Base-by-base conservation (phyloP, 2,888 invertebrate genomes). In the Acanthoscelides obtectus region DNA sequence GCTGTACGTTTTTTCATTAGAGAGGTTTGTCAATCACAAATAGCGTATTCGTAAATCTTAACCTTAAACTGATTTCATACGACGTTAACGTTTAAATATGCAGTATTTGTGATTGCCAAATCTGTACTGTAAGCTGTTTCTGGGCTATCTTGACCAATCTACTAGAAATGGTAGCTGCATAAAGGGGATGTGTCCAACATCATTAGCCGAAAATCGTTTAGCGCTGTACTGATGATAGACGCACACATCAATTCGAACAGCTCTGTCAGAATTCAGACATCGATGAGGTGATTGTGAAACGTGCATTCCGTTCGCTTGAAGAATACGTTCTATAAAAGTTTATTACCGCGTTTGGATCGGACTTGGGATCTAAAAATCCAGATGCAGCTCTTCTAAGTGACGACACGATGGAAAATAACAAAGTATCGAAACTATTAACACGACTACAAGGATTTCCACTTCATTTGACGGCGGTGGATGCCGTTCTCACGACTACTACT, bases 361-460 rank as follows among this genome's bases (percentile, higher is more conserved):
- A n/a, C n/a, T n/a, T n/a, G n/a, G n/a, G n/a, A 12, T 45, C 45
- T 45, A 45, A 45, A 45, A 45, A 45, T 45, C 45, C 45, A 45
- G 45, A 45, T 45, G 45, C 45, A 45, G 45, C 45, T 66, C 22
- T 66, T 45, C 68, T 25, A 45, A 45, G 22, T 17, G 45, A 73
- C 76, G 76, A 75, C 75, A 75, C 73, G 75, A 74, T 74, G 74
- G 76, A 75, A 77, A 77, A 79, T 78, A 78, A 75, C 77, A 79
- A 81, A 81, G 81, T 81, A 81, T 79, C 77, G 81, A 75, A 80
- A 81, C 80, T 80, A 80, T 81, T 81, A 79, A 80, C 78, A 77
- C 75, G 75, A 73, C 77, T 79, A 82, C 82, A 82, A 79, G 81
- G 77, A 79, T 81, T 82, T 80, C 80, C 81, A 82, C 82, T 82